A percentile compares a stretch with the other conserved stretches of the same genome.
Conservation (phyloP, 2,797 vertebrate species). For the Siniperca obscura region DNA sequence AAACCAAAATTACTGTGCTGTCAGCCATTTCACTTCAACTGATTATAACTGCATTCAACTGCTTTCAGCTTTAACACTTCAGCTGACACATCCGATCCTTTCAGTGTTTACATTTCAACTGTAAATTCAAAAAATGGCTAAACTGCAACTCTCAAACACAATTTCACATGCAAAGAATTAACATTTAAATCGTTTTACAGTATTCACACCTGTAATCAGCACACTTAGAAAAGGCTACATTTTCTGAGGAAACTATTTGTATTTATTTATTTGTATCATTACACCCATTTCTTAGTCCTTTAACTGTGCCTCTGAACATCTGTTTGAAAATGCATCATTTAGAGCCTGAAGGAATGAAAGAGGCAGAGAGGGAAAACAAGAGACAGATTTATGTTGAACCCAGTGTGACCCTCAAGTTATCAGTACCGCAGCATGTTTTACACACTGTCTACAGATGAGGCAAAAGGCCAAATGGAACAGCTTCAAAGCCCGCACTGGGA, state of each 20-base stretch:
- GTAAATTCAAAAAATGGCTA: neutral
- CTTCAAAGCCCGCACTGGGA: constrained; percentile 52
- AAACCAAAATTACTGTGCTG: neutral
- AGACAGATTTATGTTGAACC: constrained; percentile 24
- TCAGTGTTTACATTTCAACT: neutral
- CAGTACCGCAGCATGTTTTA: constrained; percentile 42
- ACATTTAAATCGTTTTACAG: neutral
- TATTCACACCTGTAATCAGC: neutral
- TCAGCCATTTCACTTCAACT: neutral
- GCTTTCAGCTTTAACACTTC: neutral
- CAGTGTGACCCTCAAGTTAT: constrained; percentile 27
- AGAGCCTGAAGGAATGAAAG: neutral
- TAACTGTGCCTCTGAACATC: neutral
- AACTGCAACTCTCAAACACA: neutral
- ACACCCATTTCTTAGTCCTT: neutral
- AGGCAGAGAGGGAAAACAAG: constrained; percentile 5
- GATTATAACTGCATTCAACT: neutral
- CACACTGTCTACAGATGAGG: constrained; percentile 43
- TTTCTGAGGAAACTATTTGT: neutral
- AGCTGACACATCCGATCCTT: neutral
- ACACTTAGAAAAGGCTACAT: neutral
- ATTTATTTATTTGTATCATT: neutral
- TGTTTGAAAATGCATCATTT: neutral
- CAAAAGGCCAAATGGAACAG: constrained; percentile 44
- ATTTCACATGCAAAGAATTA: neutral